Evolutionary conservation across 2,797 vertebrate genomes (phyloP).

Genomic region (Artibeus lituratus): DNA sequence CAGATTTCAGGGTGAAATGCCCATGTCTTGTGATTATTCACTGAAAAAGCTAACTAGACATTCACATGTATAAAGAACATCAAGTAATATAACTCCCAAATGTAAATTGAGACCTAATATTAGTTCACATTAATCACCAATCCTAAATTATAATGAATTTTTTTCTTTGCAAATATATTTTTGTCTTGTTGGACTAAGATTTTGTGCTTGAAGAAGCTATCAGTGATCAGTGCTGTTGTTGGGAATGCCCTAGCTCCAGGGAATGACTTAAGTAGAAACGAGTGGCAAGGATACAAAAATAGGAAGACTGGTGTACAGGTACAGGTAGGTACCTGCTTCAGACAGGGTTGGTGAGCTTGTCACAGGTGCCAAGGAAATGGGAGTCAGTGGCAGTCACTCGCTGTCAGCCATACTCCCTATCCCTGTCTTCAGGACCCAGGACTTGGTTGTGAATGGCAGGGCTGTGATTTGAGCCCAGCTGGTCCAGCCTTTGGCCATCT

Average conservation of each 20-base stretch:
- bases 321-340: fast-evolving
- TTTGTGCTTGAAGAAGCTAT: background rate
- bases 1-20: background rate
- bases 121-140: background rate
- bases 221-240: background rate
- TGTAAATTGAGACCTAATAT: background rate
- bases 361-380: fast-evolving
- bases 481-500: background rate
- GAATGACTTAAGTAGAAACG: background rate
- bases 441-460: background rate
- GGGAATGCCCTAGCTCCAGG: background rate
- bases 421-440: background rate
- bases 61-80: background rate
- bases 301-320: fast-evolving
- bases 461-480: background rate
- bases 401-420: background rate
- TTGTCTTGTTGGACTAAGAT: background rate
- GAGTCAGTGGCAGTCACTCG: fast-evolving
- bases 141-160: background rate
- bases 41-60: background rate
- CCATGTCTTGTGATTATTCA: background rate
- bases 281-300: background rate
- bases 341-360: background rate
- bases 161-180: background rate
- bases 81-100: background rate